Conservation (phyloP, 2,113 vertebrate species). For the Spilogale gracilis region DNA sequence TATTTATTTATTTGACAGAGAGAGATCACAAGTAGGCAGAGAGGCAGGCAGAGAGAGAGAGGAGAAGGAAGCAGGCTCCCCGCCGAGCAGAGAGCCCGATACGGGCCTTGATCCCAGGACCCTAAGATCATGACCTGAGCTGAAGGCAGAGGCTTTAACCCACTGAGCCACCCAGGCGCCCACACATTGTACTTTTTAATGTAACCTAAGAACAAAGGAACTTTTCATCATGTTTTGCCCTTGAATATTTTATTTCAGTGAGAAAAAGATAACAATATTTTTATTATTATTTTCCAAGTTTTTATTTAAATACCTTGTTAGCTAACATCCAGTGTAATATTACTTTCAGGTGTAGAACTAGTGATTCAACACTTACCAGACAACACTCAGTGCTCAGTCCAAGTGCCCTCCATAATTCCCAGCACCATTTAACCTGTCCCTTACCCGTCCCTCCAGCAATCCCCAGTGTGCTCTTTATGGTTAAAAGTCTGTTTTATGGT, state of each 20-base stretch:
- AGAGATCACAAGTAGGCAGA: too few species aligned
- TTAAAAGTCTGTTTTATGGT: not conserved
- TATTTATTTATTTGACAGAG: too few species aligned
- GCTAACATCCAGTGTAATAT: not conserved
- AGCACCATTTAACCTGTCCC: not conserved
- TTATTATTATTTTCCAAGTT: not conserved
- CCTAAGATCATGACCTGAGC: too few species aligned
- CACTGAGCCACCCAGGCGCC: too few species aligned
- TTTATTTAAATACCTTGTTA: not conserved
- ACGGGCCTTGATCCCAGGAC: too few species aligned
- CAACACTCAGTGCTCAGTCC: not conserved
- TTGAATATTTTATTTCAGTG: not conserved
- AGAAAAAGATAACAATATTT: slow-evolving; percentile 18
- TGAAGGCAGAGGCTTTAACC: too few species aligned
- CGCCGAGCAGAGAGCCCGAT: too few species aligned
- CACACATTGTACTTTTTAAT: slow-evolving; percentile 9
- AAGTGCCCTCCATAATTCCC: not conserved
- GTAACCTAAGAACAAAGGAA: slow-evolving; percentile 17
- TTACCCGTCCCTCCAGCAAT: not conserved
- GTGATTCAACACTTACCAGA: not conserved
- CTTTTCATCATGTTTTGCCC: slow-evolving; percentile 20
- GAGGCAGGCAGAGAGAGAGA: too few species aligned
- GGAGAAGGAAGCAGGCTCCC: too few species aligned
- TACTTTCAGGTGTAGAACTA: not conserved
- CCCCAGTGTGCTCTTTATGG: not conserved